These are phyloP conservation scores for Drosophila kanekoi DNA, from an alignment of 2,888 invertebrate species.

Conservation along the genomic window DNA sequence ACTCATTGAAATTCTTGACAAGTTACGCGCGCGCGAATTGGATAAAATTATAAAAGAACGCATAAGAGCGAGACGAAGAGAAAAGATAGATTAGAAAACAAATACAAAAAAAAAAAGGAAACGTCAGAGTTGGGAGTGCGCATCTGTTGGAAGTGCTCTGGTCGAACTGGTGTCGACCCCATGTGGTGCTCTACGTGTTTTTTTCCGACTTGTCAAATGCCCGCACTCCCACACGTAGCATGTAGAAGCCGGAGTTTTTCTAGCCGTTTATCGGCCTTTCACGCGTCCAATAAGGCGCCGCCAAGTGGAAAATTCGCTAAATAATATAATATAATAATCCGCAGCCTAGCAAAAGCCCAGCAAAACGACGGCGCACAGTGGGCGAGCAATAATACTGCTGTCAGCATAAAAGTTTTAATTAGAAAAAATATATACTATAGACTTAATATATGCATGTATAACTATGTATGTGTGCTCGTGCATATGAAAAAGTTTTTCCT, in stretches of 20 bases:
- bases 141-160: slow-evolving; percentile 22
- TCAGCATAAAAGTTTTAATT: slow-evolving; percentile 70
- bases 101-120: slow-evolving; percentile 14
- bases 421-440: slow-evolving; percentile 27
- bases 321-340: slow-evolving; percentile 37
- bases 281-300: slow-evolving; percentile 33
- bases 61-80: slow-evolving; percentile 6
- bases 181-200: slow-evolving; percentile 44
- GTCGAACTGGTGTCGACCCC: slow-evolving; percentile 26
- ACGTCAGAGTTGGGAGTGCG: slow-evolving; percentile 14
- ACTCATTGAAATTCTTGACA: slow-evolving; percentile 78
- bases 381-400: slow-evolving; percentile 31
- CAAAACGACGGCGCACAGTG: slow-evolving; percentile 25
- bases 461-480: background rate
- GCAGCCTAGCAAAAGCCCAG: slow-evolving; percentile 3
- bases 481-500: slow-evolving; percentile 40
- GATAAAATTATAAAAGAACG: slow-evolving; percentile 62
- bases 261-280: slow-evolving; percentile 26
- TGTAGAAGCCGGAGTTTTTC: slow-evolving; percentile 33
- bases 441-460: background rate
- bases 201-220: slow-evolving; percentile 11
- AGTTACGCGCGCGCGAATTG: slow-evolving; percentile 62
- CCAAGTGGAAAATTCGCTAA: slow-evolving; percentile 52
- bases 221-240: slow-evolving; percentile 6
- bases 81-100: slow-evolving; percentile 6